Evolutionary conservation across 2,888 invertebrate species (phyloP).

Genomic region (Seladonia tumulorum): DNA sequence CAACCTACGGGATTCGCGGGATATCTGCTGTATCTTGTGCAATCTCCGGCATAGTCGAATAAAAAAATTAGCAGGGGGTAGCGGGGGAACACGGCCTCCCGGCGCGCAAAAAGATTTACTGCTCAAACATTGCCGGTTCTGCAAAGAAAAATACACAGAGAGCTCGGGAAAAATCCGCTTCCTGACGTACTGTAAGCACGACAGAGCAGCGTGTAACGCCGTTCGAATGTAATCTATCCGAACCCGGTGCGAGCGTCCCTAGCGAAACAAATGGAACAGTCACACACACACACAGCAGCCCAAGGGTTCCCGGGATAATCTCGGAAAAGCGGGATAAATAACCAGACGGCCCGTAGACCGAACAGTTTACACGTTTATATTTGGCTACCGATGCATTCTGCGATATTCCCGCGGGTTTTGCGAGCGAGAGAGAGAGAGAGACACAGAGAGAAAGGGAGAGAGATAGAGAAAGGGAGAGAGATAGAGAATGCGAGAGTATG

Average conservation of each 20-base stretch:
- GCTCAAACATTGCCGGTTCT: not conserved
- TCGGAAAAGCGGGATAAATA: conserved; percentile 71
- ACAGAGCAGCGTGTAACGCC: not conserved
- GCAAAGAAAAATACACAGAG: not conserved
- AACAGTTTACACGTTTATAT: conserved; percentile 70
- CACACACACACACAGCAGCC: too few relatives aligned
- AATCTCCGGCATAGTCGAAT: not conserved
- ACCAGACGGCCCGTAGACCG: conserved; percentile 69
- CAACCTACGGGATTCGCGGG: not conserved
- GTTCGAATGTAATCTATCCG: not conserved
- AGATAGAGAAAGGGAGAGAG: not conserved
- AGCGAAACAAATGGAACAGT: conserved; percentile 51
- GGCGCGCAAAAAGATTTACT: not conserved
- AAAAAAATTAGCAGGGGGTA: not conserved
- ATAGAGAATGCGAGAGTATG: not conserved
- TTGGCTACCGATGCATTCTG: conserved; percentile 62
- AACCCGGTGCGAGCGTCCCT: not conserved
- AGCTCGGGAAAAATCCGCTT: not conserved
- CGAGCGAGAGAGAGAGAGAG: not conserved
- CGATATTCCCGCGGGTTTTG: conserved; percentile 22
- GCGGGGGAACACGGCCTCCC: not conserved
- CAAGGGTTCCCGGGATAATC: conserved; percentile 64
- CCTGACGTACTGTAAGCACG: not conserved
- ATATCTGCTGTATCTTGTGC: not conserved
- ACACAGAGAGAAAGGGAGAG: too few relatives aligned